A percentile compares a stretch with the other conserved stretches of the same genome.
Conservation (phyloP, 2,797 vertebrate species). For the Mormyrops attenuatus region DNA sequence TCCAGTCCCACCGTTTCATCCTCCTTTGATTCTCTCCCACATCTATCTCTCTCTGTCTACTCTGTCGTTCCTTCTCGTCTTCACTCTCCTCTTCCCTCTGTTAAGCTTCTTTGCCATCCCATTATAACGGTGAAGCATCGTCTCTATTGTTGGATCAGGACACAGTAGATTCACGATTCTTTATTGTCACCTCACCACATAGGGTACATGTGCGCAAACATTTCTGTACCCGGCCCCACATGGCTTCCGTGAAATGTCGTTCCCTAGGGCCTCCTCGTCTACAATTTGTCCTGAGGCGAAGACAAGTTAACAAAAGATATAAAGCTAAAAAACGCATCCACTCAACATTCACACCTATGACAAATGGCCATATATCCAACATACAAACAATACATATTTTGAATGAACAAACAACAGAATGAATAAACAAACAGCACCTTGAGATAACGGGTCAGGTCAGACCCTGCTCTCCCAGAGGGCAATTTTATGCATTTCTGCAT, state of each 20-base stretch:
- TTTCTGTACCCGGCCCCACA: background rate
- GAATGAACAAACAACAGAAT: background rate
- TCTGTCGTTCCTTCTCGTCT: background rate
- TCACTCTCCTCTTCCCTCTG: conserved; percentile 7
- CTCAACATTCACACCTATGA: background rate
- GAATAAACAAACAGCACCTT: background rate
- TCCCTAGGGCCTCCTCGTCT: background rate
- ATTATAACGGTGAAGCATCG: background rate
- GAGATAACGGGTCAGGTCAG: background rate
- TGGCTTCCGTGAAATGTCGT: background rate
- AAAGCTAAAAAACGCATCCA: background rate
- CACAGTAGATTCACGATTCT: background rate
- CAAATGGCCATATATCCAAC: background rate
- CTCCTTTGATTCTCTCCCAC: background rate
- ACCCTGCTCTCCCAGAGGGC: background rate
- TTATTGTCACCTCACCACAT: background rate
- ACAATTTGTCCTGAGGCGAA: background rate
- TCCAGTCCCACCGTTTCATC: conserved; percentile 24
- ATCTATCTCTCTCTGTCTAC: background rate
- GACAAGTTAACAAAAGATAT: background rate
- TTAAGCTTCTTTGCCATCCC: conserved; percentile 17
- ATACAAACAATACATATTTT: background rate
- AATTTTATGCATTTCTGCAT: background rate
- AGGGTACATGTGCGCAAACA: background rate
- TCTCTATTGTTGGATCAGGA: background rate